Evolutionary conservation across 2,888 invertebrate species (phyloP).

Genomic region (Drosophila rubida): DNA sequence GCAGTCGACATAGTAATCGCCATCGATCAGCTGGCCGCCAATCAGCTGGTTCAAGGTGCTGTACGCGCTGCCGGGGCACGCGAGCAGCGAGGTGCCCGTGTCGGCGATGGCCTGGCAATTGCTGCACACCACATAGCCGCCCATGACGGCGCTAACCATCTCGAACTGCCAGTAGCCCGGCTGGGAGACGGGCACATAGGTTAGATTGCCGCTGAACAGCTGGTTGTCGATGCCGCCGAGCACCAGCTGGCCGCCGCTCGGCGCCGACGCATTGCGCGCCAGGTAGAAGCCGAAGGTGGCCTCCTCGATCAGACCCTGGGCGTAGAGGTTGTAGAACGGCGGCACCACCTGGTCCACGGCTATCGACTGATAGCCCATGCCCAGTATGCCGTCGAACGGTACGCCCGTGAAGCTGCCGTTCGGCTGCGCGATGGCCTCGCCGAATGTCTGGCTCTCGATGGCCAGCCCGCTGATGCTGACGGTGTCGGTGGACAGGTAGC

Average conservation of each 20-base stretch:
- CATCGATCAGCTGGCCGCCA: conserved; percentile 87
- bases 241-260: conserved; percentile 92
- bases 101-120: conserved; percentile 96
- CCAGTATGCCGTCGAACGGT: conserved; percentile 98
- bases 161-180: conserved; percentile 98
- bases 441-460: conserved; percentile 94
- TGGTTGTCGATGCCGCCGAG: conserved; percentile 96
- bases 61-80: conserved; percentile 90
- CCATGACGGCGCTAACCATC: conserved; percentile 89
- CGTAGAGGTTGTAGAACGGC: conserved; percentile 95
- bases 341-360: conserved; percentile 95
- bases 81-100: conserved; percentile 97
- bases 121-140: conserved; percentile 87
- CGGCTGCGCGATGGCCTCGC: conserved; percentile 96
- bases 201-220: conserved; percentile 88
- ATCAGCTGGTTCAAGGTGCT: conserved; percentile 90
- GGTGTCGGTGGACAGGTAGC: conserved; percentile 95
- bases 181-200: conserved; percentile 91
- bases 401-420: conserved; percentile 97
- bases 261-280: conserved; percentile 89
- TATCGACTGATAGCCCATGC: conserved; percentile 94
- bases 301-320: conserved; percentile 89
- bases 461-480: conserved; percentile 89
- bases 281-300: conserved; percentile 97
- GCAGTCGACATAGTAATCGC: conserved; percentile 89